phyloP scores from a whole-genome alignment of 2,888 invertebrate species.

The Cataglyphis cursor region DNA sequence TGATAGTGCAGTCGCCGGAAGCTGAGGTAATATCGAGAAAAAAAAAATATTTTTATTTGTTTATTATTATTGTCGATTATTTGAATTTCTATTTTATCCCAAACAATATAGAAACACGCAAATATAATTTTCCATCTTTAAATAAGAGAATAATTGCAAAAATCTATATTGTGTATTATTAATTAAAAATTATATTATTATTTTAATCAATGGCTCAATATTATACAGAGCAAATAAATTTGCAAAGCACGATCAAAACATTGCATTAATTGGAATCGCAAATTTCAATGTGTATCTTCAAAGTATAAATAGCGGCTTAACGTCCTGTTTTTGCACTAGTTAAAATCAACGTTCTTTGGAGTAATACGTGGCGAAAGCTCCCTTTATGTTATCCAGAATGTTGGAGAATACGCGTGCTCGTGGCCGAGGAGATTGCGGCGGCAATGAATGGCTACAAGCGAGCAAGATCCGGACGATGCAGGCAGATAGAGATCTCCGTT shows the following conservation, averaged over 20 bases:
- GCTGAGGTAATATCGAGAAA: constrained; percentile 82
- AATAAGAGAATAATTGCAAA: background rate
- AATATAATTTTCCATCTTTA: background rate
- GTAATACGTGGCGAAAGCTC: constrained; percentile 12
- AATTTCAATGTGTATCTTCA: background rate
- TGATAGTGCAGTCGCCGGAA: constrained; percentile 85
- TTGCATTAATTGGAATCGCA: constrained; percentile 22
- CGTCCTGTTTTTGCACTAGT: background rate
- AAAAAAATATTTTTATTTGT: constrained; percentile 20
- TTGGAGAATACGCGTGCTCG: constrained; percentile 16
- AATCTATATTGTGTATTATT: background rate
- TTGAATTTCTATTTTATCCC: background rate
- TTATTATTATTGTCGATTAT: too few relatives aligned
- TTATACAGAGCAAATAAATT: background rate
- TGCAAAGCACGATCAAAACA: background rate
- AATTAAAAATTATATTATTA: constrained; percentile 5
- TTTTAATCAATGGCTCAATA: background rate
- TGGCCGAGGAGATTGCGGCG: constrained; percentile 16
- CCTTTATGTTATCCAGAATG: constrained; percentile 24
- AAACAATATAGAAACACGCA: background rate
- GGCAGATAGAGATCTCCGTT: constrained; percentile 68
- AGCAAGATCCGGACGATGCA: constrained; percentile 27
- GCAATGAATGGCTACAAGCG: constrained; percentile 29
- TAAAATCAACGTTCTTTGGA: background rate
- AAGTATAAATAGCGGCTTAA: constrained; percentile 21